phyloP scores from a whole-genome alignment of 2,888 invertebrate species.

The Theretra japonica region DNA sequence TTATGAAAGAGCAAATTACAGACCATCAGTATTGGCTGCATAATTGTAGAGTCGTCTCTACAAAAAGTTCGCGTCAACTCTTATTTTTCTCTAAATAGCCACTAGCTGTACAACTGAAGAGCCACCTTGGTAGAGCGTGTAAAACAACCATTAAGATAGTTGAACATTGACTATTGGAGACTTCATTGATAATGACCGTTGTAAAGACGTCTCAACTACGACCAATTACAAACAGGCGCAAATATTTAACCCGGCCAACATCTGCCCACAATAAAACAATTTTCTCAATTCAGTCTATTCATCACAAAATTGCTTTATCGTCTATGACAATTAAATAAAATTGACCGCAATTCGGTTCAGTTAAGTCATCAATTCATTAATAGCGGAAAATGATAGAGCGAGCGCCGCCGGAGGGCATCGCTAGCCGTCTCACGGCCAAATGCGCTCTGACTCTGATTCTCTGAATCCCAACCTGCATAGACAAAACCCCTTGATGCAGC shows the following conservation, averaged over 20 bases:
- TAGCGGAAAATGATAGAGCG: constrained; percentile 67
- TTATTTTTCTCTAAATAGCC: background rate
- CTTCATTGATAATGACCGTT: background rate
- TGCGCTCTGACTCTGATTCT: constrained; percentile 67
- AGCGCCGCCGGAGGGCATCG: constrained; percentile 53
- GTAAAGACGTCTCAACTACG: constrained; percentile 27
- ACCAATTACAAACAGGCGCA: constrained; percentile 20
- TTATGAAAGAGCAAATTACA: constrained; percentile 4
- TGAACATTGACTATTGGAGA: background rate
- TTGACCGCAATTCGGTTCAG: constrained; percentile 72
- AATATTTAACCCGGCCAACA: constrained; percentile 28
- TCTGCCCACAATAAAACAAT: constrained; percentile 58
- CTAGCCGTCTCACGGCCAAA: constrained; percentile 60
- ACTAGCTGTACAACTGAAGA: background rate
- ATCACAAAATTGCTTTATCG: constrained; percentile 71
- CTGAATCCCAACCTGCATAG: constrained; percentile 64
- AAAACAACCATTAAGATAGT: background rate
- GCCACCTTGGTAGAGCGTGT: background rate
- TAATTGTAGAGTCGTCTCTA: constrained; percentile 15
- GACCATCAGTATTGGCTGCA: background rate
- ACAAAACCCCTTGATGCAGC: constrained; percentile 71
- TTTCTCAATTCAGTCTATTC: constrained; percentile 60
- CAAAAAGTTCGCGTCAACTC: background rate
- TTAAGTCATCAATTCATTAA: constrained; percentile 74
- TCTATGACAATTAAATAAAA: constrained; percentile 69